Evolutionary conservation across 1,140 invertebrate genomes (phyloP).

Genomic region (Yoshiicerus persimilis): DNA sequence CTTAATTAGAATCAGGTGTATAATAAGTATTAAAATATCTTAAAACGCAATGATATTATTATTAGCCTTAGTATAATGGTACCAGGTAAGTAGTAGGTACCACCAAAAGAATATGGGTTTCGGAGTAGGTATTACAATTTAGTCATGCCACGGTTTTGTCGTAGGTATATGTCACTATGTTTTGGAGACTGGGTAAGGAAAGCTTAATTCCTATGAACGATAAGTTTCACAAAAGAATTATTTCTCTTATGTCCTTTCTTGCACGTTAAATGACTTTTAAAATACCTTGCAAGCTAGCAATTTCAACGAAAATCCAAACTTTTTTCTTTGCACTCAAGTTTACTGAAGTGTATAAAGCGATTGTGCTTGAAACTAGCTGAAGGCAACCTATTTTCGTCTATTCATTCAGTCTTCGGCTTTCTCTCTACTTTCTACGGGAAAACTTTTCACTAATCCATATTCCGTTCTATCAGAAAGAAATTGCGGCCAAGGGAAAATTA

Average conservation of each 20-base stretch:
- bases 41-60: no score
- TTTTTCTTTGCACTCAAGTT: not conserved
- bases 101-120: no score
- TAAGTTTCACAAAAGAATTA: not conserved
- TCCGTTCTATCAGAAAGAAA: not conserved
- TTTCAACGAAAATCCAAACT: not conserved
- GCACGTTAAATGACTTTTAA: not conserved
- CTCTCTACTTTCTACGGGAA: not conserved
- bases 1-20: no score
- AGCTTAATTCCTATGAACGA: not conserved
- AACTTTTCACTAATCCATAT: conserved; percentile 12
- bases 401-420: not conserved
- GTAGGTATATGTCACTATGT: no score
- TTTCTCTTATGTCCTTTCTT: not conserved
- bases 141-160: no score
- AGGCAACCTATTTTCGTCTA: not conserved
- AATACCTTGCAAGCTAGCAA: not conserved
- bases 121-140: no score
- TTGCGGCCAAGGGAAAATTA: not conserved
- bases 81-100: no score
- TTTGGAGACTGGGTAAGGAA: no score
- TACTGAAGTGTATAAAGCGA: not conserved
- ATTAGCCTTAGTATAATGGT: no score
- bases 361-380: not conserved
- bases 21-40: no score